phyloP scores from a whole-genome alignment of 2,888 invertebrate species.

The Ferdinandea cuprea region DNA sequence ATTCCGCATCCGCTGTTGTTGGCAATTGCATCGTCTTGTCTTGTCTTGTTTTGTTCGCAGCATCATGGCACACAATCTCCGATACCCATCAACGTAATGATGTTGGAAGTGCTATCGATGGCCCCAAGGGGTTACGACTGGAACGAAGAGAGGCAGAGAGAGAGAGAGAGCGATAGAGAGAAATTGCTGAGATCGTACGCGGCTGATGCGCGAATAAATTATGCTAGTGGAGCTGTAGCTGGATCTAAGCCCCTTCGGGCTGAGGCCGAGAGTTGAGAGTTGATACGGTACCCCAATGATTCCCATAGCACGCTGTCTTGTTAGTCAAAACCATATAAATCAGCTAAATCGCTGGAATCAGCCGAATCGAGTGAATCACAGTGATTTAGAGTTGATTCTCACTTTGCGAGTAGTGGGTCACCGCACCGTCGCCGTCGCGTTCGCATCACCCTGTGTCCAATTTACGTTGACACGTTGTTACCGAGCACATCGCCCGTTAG shows the following conservation, averaged over 20 bases:
- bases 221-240: conserved; percentile 36
- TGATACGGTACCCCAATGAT: conserved; percentile 21
- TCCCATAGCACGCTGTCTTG: conserved; percentile 52
- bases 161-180: too few relatives aligned
- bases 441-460: conserved; percentile 67
- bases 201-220: conserved; percentile 64
- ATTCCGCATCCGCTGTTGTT: conserved; percentile 48
- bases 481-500: conserved; percentile 42
- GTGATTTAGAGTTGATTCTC: conserved; percentile 76
- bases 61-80: conserved; percentile 43
- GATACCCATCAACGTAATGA: conserved; percentile 25
- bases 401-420: conserved; percentile 74
- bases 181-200: conserved; percentile 54
- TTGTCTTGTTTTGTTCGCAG: conserved; percentile 14
- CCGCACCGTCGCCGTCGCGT: too few relatives aligned
- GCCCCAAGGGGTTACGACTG: conserved; percentile 31
- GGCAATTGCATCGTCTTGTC: conserved; percentile 48
- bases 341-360: conserved; percentile 51
- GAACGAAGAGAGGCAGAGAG: too few relatives aligned
- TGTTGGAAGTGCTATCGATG: conserved; percentile 51
- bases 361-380: conserved; percentile 61
- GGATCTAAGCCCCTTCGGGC: neutral
- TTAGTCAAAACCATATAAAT: conserved; percentile 37
- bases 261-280: conserved; percentile 11
- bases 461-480: conserved; percentile 68